A percentile compares a stretch with the other conserved stretches of the same genome.
These are phyloP conservation scores for Microctenopoma steveboyesi DNA, from an alignment of 2,797 vertebrate genomes.

Conservation along the genomic window DNA sequence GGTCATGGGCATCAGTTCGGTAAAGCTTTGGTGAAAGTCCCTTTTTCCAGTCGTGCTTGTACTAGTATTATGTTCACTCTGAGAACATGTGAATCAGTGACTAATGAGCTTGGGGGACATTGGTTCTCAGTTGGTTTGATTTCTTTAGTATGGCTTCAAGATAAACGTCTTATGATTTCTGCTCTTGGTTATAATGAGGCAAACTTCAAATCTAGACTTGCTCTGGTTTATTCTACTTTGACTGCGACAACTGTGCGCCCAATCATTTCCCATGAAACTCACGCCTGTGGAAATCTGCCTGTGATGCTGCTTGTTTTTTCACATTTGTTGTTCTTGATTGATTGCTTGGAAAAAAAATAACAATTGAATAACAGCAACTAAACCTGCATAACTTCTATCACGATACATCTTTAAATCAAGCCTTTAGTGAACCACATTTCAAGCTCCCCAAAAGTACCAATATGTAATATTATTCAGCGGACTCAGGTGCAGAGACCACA, in stretches of 20 bases:
- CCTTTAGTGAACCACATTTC: no score
- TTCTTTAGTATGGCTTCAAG: neutral
- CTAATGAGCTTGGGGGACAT: conserved; percentile 21
- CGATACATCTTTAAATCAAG: no score
- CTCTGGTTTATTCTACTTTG: neutral
- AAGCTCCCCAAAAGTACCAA: no score
- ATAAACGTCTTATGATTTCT: neutral
- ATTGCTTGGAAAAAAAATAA: no score
- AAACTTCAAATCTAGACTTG: neutral
- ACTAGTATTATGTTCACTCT: neutral
- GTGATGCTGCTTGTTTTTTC: no score
- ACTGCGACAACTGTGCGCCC: neutral
- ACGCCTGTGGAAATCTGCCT: neutral
- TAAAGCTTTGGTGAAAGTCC: neutral
- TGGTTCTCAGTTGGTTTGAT: neutral
- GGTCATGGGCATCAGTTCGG: conserved; percentile 18
- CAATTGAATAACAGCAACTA: no score
- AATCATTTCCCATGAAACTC: neutral
- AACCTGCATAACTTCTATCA: no score
- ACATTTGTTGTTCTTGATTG: neutral
- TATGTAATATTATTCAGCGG: no score
- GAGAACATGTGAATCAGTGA: conserved; percentile 19
- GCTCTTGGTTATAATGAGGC: neutral
- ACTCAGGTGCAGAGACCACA: no score
- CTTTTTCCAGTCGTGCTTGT: neutral